Evolutionary conservation across 2,888 invertebrate species (phyloP).

Genomic region (Mantis religiosa): DNA sequence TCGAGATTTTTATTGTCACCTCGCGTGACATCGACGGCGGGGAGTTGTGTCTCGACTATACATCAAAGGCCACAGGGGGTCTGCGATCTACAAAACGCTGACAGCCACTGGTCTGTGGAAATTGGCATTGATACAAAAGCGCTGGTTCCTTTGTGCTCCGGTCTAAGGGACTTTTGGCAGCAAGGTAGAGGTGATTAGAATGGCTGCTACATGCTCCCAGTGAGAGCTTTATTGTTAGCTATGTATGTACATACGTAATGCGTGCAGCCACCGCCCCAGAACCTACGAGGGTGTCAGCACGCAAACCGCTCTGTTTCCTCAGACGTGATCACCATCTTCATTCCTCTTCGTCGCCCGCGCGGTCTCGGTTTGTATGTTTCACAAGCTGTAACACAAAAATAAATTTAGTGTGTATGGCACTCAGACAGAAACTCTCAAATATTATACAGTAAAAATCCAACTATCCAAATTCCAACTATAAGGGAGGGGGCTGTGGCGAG

Average conservation of each 20-base stretch:
- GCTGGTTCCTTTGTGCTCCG: neutral
- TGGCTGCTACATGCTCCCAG: neutral
- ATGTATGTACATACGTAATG: neutral
- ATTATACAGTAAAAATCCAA: too few relatives aligned
- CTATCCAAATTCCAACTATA: too few relatives aligned
- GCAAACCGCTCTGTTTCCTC: neutral
- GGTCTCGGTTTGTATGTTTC: too few relatives aligned
- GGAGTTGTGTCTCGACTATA: neutral
- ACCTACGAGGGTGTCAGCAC: neutral
- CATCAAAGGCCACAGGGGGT: neutral
- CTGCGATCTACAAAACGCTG: neutral
- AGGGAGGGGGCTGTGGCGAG: too few relatives aligned
- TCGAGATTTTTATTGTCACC: neutral
- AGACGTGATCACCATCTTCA: neutral
- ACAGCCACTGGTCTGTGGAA: neutral
- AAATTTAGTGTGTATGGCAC: too few relatives aligned
- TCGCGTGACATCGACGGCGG: neutral
- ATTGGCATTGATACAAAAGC: neutral
- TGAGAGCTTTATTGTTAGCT: neutral
- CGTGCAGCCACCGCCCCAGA: neutral
- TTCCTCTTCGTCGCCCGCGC: too few relatives aligned
- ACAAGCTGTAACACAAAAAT: too few relatives aligned
- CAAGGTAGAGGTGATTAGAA: neutral
- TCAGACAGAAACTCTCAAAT: too few relatives aligned
- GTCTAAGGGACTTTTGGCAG: neutral